Percentiles rank a stretch among this genome's conserved stretches.
These are phyloP conservation scores for Scrobipalpa costella DNA, from an alignment of 2,888 invertebrate species.

Conservation along the genomic window DNA sequence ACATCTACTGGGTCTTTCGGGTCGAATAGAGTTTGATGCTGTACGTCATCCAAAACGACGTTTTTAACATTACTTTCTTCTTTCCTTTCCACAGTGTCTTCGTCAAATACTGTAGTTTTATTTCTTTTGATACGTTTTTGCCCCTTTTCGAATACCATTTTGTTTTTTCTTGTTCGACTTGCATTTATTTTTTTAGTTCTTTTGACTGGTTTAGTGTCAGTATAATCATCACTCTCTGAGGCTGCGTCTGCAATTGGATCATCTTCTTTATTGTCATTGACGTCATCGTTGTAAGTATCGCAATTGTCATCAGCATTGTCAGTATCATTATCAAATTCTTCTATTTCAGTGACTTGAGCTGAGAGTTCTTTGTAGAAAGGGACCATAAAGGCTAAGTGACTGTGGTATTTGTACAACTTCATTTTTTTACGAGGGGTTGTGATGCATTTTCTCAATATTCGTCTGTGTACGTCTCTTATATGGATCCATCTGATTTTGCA, in stretches of 20 bases:
- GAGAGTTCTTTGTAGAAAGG: constrained; percentile 62
- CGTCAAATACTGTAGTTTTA: constrained; percentile 40
- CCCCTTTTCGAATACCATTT: constrained; percentile 37
- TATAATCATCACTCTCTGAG: constrained; percentile 26
- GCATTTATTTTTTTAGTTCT: constrained; percentile 5
- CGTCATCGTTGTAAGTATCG: constrained; percentile 43
- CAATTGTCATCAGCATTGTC: constrained; percentile 31
- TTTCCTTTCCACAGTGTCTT: constrained; percentile 33
- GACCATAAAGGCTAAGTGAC: constrained; percentile 61
- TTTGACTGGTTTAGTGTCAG: not conserved
- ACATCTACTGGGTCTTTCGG: constrained; percentile 66
- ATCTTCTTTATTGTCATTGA: constrained; percentile 46
- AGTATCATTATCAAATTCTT: constrained; percentile 44
- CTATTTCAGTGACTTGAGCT: constrained; percentile 29
- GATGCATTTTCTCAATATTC: constrained; percentile 58
- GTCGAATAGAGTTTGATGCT: constrained; percentile 43
- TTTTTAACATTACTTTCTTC: constrained; percentile 40
- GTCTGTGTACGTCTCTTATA: constrained; percentile 69
- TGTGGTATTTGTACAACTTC: constrained; percentile 66
- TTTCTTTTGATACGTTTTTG: constrained; percentile 35
- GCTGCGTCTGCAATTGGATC: constrained; percentile 14
- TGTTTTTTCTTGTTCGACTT: not conserved
- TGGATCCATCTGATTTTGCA: constrained; percentile 75
- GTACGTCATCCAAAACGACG: not conserved
- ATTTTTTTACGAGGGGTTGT: constrained; percentile 40